phyloP scores from a whole-genome alignment of 2,888 invertebrate species.

The Dorcus parallelipipedus region DNA sequence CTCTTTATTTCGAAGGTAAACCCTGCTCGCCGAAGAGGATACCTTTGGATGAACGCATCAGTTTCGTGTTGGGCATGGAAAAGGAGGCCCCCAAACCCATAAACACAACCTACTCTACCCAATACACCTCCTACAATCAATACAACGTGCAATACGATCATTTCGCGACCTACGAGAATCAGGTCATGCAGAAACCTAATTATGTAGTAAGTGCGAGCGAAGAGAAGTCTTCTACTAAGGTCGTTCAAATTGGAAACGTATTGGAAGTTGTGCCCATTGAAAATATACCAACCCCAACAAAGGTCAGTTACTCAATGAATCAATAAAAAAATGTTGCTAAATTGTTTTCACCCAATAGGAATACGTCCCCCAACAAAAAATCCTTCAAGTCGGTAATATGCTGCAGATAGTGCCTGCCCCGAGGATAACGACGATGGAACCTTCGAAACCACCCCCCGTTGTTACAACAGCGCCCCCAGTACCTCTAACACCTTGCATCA shows the following conservation, averaged over 20 bases:
- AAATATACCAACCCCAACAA: slow-evolving; percentile 22
- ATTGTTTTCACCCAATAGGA: too few species aligned
- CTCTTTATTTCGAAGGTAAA: slow-evolving; percentile 4
- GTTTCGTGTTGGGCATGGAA: slow-evolving; percentile 57
- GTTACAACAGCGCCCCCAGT: slow-evolving; percentile 4
- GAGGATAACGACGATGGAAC: not conserved
- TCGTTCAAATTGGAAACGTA: slow-evolving; percentile 57
- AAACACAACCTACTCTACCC: slow-evolving; percentile 16
- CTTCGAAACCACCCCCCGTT: slow-evolving; percentile 4
- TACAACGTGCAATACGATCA: slow-evolving; percentile 14
- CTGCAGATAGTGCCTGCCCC: slow-evolving; percentile 57
- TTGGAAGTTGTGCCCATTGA: slow-evolving; percentile 59
- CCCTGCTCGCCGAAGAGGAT: slow-evolving; percentile 54
- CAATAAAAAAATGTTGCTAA: too few species aligned
- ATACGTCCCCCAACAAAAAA: slow-evolving; percentile 25
- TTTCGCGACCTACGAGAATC: too few species aligned
- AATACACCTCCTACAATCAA: slow-evolving; percentile 12
- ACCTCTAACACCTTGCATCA: not conserved
- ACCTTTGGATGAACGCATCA: slow-evolving; percentile 59
- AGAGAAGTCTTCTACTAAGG: slow-evolving; percentile 18
- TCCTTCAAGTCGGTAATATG: slow-evolving; percentile 58
- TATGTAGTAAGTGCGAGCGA: not conserved
- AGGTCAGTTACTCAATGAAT: too few species aligned
- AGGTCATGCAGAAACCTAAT: too few species aligned
- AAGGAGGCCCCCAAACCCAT: slow-evolving; percentile 37